Evolutionary conservation across 2,888 invertebrate species (phyloP), one percentile per base, ranked within the genome.

Genomic region (Perizoma affinitatum): DNA sequence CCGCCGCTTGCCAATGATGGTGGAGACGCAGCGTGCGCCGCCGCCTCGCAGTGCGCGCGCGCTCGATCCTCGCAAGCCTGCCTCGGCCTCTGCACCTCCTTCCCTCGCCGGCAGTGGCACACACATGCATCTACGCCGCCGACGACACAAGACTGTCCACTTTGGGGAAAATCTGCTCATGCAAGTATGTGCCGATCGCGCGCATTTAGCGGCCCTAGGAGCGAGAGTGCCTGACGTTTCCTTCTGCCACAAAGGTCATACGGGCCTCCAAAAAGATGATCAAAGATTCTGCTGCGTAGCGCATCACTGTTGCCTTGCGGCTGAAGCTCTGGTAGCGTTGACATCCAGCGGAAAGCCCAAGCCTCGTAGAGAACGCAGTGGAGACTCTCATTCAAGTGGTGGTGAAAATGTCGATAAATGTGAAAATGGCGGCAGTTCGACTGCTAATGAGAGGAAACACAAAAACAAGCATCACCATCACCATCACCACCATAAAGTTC

Each of bases 141-240:
- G 96, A 57, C 94, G 96, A 61, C 96, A 96, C 88, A 96, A 96
- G 86, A 96, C 96, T 52, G 96, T 96, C 53, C 96, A 96, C 85
- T 96, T 96, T 80, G 96, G 96, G 61, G 96, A 96, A 80, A 96
- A 96, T 83, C 92, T 96, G 36, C 84, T 96, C 70, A 94, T 95
- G 84, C 95, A 96, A 84, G 95, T 96, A 54, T 95, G 95, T 84
- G 95, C 95, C 67, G 95, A 96, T 84, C 94, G 95, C 59, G 95
- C 92, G 11, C 92, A 92, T 71, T 80, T 92, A 66, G 86, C 92
- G 46, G 90, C 92, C 47, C 84, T 92, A 56, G 93, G 93, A 46
- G 92, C 92, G 45, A 83, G 92, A 65, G 80, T 91, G 55, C 92
- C 92, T 22, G 91, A 92, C 72, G 83, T 92, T 71, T 89, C 90